A percentile compares a stretch with the other conserved stretches of the same genome.
Conservation (phyloP, 2,888 invertebrate genomes). For the Archaeoteleia sp. region DNA sequence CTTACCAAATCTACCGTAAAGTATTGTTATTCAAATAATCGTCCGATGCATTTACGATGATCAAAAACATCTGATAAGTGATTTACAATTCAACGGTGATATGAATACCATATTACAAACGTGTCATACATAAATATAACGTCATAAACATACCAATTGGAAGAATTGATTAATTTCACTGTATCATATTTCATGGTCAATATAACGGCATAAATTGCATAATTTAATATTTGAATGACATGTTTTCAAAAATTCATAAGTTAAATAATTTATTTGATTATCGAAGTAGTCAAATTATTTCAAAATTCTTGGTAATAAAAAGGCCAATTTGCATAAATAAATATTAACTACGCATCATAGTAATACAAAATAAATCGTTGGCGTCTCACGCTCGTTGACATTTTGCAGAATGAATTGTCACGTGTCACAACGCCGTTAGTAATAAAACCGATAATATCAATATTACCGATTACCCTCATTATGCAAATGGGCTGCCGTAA, state of each 20-base stretch:
- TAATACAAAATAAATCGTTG: too few species aligned
- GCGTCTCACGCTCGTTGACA: conserved; percentile 13
- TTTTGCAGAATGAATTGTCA: conserved; percentile 44
- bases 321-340: too few species aligned
- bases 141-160: conserved; percentile 33
- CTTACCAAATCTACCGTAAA: conserved; percentile 57
- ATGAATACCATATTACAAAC: conserved; percentile 29
- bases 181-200: background rate
- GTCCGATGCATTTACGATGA: conserved; percentile 41
- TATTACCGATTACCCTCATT: conserved; percentile 53
- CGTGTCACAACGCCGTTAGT: conserved; percentile 51
- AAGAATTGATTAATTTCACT: conserved; percentile 20
- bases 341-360: too few species aligned
- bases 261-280: too few species aligned
- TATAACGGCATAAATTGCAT: too few species aligned
- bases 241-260: too few species aligned
- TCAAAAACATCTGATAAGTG: conserved; percentile 39
- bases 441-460: conserved; percentile 53
- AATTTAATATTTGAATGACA: too few species aligned
- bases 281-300: too few species aligned
- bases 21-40: conserved; percentile 71
- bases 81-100: conserved; percentile 37
- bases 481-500: conserved; percentile 46
- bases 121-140: conserved; percentile 31
- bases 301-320: too few species aligned